phyloP scores from a whole-genome alignment of 2,888 invertebrate genomes.

The Andrena fulva region DNA sequence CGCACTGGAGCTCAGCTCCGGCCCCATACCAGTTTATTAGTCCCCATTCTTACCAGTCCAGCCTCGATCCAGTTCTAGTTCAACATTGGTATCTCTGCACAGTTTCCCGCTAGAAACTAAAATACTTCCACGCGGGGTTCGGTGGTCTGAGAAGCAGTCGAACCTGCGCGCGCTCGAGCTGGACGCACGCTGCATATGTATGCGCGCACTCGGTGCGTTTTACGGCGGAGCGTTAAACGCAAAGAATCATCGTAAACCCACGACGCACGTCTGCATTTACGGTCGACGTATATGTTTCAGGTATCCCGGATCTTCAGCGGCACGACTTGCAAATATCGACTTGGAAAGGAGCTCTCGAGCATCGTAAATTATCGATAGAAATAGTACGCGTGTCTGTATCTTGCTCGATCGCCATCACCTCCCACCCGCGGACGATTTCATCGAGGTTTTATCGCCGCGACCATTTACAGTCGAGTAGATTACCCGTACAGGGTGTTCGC shows the following conservation, averaged over 20 bases:
- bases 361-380: constrained; percentile 31
- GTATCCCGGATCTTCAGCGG: constrained; percentile 36
- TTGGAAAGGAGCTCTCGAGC: constrained; percentile 22
- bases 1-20: too few relatives aligned
- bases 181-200: background rate
- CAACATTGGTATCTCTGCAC: too few relatives aligned
- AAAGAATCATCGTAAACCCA: constrained; percentile 25
- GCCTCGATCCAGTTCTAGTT: too few relatives aligned
- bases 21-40: too few relatives aligned
- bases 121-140: too few relatives aligned
- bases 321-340: constrained; percentile 38
- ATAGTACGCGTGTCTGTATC: constrained; percentile 16
- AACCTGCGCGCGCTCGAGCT: constrained; percentile 2
- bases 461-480: background rate
- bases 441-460: constrained; percentile 5
- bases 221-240: constrained; percentile 11
- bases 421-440: background rate
- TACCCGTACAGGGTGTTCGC: background rate
- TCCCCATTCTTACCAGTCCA: too few relatives aligned
- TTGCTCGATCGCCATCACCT: background rate
- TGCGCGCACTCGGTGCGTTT: constrained; percentile 7
- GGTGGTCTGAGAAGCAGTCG: background rate
- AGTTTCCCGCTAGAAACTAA: too few relatives aligned
- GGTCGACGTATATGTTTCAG: constrained; percentile 23
- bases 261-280: constrained; percentile 18